Conservation (phyloP, 2,888 invertebrate genomes). For the Drosophila anomalata region DNA sequence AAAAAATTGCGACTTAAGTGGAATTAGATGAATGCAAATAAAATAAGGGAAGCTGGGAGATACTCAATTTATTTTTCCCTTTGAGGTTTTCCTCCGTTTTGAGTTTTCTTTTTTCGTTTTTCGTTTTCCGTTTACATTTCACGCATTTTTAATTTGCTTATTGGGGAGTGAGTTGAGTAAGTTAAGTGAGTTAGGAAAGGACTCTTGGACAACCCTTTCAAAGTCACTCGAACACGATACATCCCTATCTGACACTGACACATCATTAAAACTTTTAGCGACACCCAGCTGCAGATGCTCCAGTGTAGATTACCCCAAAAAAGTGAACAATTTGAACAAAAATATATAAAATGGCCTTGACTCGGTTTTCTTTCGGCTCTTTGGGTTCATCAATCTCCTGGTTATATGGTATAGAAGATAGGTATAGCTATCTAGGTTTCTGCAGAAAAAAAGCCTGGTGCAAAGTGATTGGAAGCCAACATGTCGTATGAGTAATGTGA, state of each 20-base stretch:
- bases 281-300: slow-evolving; percentile 22
- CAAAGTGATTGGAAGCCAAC: slow-evolving; percentile 39
- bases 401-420: not conserved
- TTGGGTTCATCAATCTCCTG: slow-evolving; percentile 24
- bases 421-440: not conserved
- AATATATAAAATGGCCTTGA: not conserved
- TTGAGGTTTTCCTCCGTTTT: slow-evolving; percentile 6
- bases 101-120: not conserved
- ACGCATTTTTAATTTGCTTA: slow-evolving; percentile 35
- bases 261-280: slow-evolving; percentile 37
- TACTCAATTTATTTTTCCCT: slow-evolving; percentile 24
- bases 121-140: slow-evolving; percentile 18
- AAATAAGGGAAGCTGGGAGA: not conserved
- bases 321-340: slow-evolving; percentile 10
- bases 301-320: slow-evolving; percentile 9
- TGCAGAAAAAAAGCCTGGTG: slow-evolving; percentile 2
- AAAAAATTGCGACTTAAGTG: slow-evolving; percentile 15
- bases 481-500: slow-evolving; percentile 44
- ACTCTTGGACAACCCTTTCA: slow-evolving; percentile 15
- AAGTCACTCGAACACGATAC: not conserved
- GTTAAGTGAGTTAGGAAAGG: not conserved
- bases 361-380: not conserved
- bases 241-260: slow-evolving; percentile 34
- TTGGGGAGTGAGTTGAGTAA: slow-evolving; percentile 1
- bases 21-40: slow-evolving; percentile 29